Evolutionary conservation across 2,113 vertebrate species (phyloP).

Genomic region (Myodes glareolus): DNA sequence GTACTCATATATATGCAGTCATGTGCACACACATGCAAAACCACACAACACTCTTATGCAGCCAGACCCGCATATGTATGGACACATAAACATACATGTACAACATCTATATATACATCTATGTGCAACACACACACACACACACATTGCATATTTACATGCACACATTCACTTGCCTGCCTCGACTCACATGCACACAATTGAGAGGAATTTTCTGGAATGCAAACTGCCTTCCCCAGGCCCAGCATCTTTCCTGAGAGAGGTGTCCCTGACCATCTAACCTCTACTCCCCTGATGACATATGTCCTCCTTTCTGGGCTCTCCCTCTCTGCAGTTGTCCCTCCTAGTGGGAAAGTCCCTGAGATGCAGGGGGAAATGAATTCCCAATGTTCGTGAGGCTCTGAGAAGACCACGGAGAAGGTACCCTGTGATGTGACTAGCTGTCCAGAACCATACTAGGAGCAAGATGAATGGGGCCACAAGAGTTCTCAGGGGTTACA

Average conservation of each 20-base stretch:
- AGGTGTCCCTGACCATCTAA: not conserved
- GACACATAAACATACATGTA: not conserved
- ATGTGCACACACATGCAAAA: not conserved
- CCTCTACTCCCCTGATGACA: no score
- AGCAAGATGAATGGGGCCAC: not conserved
- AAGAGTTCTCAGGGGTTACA: fast-evolving
- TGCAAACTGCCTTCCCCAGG: not conserved
- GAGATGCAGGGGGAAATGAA: not conserved
- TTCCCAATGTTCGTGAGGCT: fast-evolving
- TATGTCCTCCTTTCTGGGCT: not conserved
- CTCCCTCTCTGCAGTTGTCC: not conserved
- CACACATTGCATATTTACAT: not conserved
- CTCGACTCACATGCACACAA: not conserved
- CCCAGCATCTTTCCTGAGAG: fast-evolving
- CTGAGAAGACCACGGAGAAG: fast-evolving
- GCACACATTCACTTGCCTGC: not conserved
- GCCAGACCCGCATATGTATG: no score
- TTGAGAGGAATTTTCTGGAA: not conserved
- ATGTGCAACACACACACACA: not conserved
- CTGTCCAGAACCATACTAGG: fast-evolving
- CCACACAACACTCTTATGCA: not conserved
- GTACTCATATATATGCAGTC: not conserved
- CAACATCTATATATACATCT: not conserved
- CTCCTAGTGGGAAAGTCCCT: not conserved
- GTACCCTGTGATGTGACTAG: fast-evolving